Conservation (phyloP, 2,113 vertebrate species). For the Centropus unirufus region DNA sequence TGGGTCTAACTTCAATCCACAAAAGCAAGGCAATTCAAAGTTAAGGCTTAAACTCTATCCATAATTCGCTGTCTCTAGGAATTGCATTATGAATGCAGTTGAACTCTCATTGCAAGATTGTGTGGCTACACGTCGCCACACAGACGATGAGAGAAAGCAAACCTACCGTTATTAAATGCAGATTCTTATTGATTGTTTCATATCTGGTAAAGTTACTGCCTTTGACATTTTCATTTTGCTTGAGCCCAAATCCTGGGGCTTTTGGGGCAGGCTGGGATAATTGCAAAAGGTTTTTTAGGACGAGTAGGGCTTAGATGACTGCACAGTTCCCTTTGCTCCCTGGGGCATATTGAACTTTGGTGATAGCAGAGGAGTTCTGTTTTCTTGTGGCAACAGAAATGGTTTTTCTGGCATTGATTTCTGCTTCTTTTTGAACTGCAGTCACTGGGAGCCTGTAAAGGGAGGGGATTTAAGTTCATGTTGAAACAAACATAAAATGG, state of each 20-base stretch:
- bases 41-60: conserved; percentile 16
- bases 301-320: not conserved
- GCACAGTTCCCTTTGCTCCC: not conserved
- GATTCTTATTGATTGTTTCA: not conserved
- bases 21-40: conserved; percentile 60
- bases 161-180: not conserved
- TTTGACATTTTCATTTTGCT: not conserved
- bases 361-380: not conserved
- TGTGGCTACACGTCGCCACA: not conserved
- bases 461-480: not conserved
- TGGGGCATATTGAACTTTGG: not conserved
- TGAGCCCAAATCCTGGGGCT: not conserved
- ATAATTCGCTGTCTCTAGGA: conserved; percentile 9
- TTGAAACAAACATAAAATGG: not conserved
- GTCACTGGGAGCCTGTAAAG: not conserved
- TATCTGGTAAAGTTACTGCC: not conserved
- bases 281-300: not conserved
- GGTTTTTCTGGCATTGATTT: not conserved
- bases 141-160: not conserved
- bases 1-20: conserved; percentile 49
- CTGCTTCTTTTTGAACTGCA: not conserved
- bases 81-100: conserved; percentile 6
- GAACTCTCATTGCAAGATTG: conserved; percentile 8
- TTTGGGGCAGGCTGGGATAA: not conserved
- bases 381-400: not conserved